Conservation (phyloP, 2,113 vertebrate genomes). For the Leptodactylus fuscus region DNA sequence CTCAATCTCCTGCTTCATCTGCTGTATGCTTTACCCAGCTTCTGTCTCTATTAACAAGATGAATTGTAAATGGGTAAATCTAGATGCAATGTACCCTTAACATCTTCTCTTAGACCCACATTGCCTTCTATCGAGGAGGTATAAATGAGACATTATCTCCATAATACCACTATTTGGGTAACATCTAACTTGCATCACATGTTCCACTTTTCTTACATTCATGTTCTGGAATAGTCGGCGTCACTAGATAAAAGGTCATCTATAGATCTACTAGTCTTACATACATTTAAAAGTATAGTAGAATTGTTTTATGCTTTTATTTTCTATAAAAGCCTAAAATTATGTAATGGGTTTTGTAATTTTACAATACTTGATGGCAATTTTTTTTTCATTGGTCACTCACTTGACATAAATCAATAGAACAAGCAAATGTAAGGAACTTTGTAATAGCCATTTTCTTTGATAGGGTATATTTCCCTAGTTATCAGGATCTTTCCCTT, state of each 20-base stretch:
- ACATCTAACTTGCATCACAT: background rate
- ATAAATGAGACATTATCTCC: slow-evolving; percentile 22
- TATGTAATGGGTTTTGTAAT: too few relatives aligned
- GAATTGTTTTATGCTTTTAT: too few relatives aligned
- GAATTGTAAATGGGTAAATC: slow-evolving; percentile 95
- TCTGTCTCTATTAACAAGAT: slow-evolving; percentile 99
- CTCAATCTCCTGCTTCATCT: slow-evolving; percentile 98
- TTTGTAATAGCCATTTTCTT: too few relatives aligned
- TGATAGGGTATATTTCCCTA: too few relatives aligned
- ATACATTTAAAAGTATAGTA: too few relatives aligned
- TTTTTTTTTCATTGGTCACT: too few relatives aligned
- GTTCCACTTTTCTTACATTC: background rate
- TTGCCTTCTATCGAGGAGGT: background rate
- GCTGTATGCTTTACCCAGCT: slow-evolving; percentile 92
- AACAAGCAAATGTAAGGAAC: too few relatives aligned
- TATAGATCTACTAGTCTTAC: background rate
- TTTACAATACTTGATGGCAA: too few relatives aligned
- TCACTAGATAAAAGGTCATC: background rate
- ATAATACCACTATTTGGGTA: background rate
- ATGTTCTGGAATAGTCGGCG: background rate
- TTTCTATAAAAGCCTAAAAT: too few relatives aligned
- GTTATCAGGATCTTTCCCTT: too few relatives aligned
- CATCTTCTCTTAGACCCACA: slow-evolving; percentile 87
- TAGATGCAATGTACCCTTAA: slow-evolving; percentile 88
- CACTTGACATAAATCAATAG: too few relatives aligned